Conservation (phyloP, 2,888 invertebrate species). For the Frankliniella fusca region DNA sequence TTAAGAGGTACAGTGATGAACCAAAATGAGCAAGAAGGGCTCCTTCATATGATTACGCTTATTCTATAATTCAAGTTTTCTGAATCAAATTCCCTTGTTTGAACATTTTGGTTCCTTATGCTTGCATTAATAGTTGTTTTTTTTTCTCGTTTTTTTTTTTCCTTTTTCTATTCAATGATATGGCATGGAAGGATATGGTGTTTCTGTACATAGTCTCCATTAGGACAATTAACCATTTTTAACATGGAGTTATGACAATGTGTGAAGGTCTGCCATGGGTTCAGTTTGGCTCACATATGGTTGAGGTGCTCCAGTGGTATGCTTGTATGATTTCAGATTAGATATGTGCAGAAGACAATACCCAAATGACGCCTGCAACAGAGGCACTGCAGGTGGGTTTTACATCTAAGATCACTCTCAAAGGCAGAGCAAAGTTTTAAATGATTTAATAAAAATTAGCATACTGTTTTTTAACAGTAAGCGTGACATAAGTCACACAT, state of each 20-base stretch:
- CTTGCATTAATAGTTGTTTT: constrained; percentile 34
- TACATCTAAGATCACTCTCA: background rate
- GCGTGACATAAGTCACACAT: too few species aligned
- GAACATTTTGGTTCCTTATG: background rate
- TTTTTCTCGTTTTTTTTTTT: constrained; percentile 30
- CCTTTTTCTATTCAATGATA: constrained; percentile 29
- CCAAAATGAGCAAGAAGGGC: too few species aligned
- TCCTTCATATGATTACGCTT: too few species aligned
- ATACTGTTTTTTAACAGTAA: too few species aligned
- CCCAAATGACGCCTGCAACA: constrained; percentile 93
- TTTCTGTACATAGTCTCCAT: background rate
- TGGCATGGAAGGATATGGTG: background rate
- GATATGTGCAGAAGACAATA: constrained; percentile 97
- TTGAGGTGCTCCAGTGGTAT: constrained; percentile 43
- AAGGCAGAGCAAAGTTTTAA: background rate
- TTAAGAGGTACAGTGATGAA: too few species aligned
- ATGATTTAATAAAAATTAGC: background rate
- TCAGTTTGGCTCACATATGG: background rate
- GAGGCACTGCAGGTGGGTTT: constrained; percentile 92
- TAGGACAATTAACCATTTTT: background rate
- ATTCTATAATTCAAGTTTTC: background rate
- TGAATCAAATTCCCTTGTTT: background rate
- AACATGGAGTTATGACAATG: background rate
- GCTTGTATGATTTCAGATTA: constrained; percentile 80
- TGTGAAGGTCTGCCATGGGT: background rate